phyloP scores from a whole-genome alignment of 2,797 vertebrate species.

The Ptychadena robeensis region DNA sequence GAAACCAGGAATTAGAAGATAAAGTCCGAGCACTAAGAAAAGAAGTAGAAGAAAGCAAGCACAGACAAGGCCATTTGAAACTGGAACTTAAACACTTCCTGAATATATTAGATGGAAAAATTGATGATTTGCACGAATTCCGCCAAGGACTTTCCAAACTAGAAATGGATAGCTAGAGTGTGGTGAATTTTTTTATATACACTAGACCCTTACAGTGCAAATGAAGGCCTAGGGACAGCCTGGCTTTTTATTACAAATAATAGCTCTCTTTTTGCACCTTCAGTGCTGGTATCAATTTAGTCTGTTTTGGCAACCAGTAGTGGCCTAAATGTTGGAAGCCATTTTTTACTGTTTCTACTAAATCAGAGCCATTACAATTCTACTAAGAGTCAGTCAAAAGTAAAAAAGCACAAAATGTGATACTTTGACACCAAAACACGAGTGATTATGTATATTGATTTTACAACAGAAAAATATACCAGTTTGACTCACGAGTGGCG shows the following conservation, averaged over 20 bases:
- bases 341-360: constrained; percentile 54
- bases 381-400: constrained; percentile 4
- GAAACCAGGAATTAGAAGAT: constrained; percentile 87
- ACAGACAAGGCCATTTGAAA: constrained; percentile 90
- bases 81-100: constrained; percentile 92
- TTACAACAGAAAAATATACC: neutral
- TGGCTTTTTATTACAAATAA: constrained; percentile 22
- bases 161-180: constrained; percentile 83
- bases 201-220: constrained; percentile 49
- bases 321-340: constrained; percentile 54
- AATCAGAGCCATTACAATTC: constrained; percentile 30
- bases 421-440: neutral
- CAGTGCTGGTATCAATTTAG: constrained; percentile 36
- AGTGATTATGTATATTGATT: neutral
- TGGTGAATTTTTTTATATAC: constrained; percentile 13
- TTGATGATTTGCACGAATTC: constrained; percentile 95
- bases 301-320: constrained; percentile 48
- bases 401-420: neutral
- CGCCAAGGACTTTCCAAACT: constrained; percentile 92
- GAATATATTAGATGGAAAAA: constrained; percentile 92
- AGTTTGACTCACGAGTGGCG: neutral
- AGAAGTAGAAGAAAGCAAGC: constrained; percentile 86
- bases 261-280: constrained; percentile 22
- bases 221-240: constrained; percentile 15
- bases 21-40: constrained; percentile 81